These are phyloP conservation scores for Bucorvus abyssinicus DNA, from an alignment of 2,797 vertebrate genomes.

Conservation along the genomic window DNA sequence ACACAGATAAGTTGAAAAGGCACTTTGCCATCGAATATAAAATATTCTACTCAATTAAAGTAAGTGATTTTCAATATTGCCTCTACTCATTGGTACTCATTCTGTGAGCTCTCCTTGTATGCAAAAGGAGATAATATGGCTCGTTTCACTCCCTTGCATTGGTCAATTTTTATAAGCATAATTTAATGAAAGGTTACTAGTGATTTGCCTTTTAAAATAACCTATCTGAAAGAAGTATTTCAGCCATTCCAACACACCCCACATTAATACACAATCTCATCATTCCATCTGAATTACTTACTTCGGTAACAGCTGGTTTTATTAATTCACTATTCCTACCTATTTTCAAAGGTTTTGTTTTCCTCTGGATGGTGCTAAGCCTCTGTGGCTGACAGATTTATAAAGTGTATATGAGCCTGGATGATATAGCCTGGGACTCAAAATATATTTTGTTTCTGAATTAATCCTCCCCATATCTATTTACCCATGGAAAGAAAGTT, in stretches of 20 bases:
- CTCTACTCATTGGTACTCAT: background rate
- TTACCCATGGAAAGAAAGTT: background rate
- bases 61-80: background rate
- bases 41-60: background rate
- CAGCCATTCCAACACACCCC: background rate
- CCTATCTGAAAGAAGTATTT: background rate
- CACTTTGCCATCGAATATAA: background rate
- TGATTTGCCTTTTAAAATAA: background rate
- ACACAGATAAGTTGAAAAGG: background rate
- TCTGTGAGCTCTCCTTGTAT: background rate
- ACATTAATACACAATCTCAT: rapidly evolving
- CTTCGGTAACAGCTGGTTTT: background rate
- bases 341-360: background rate
- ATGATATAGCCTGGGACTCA: background rate
- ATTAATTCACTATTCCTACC: background rate
- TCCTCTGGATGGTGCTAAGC: background rate
- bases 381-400: background rate
- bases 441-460: background rate
- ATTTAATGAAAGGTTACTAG: background rate
- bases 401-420: background rate
- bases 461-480: background rate
- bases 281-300: background rate
- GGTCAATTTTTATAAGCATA: background rate
- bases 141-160: background rate
- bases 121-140: background rate